Evolutionary conservation across 64 coral and sea anemone genomes (phyloP), one percentile per base, ranked within the genome.

Genomic region (Pocillopora damicornis): DNA sequence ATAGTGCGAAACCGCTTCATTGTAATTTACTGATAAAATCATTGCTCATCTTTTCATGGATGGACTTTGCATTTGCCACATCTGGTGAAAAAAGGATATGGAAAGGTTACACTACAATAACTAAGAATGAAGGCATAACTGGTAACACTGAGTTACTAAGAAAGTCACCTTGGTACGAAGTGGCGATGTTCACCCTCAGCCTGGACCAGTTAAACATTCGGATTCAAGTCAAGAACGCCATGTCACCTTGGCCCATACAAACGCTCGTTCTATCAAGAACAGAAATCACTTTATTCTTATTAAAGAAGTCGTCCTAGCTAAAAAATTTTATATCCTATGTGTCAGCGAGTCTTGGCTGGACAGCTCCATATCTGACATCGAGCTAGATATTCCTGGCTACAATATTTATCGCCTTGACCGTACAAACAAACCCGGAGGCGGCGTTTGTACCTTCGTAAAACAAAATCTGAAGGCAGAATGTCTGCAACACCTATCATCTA

Each of bases 381-480:
- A 86, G 73, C 22, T 86, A 14, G 83, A 86, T 11, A 67, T 86
- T 67, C 83, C 83, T 22, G 83, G 83, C 64, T 86, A 74, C 37
- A 37, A 11, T 11, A 67, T 86, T 20, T 86, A 37, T 57, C 30
- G 83, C 64, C 83, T 86, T 86, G 63, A 86, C 37, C 37, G 83
- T 42, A 11, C 42, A 15, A 20, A 14, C 22, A 86, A 86, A 42
- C 45, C 35, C 45, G 84, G 84, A 17, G 42, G 84, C 35, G 84
- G 84, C 65, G 84, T 87, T 10, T 87, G 84, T 71, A 66, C 64
- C 12, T 87, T 87, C 57, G 84, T 87, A 16, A 87, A 87, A 9
- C 15, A 76, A 75, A 84, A 36, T 12, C 42, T 60, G 65, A 90
- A 83, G 34, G 38, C 23, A 14, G 78, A 82, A 58, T 51, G 37